phyloP scores from a whole-genome alignment of 2,113 vertebrate genomes.

The Etheostoma spectabile region DNA sequence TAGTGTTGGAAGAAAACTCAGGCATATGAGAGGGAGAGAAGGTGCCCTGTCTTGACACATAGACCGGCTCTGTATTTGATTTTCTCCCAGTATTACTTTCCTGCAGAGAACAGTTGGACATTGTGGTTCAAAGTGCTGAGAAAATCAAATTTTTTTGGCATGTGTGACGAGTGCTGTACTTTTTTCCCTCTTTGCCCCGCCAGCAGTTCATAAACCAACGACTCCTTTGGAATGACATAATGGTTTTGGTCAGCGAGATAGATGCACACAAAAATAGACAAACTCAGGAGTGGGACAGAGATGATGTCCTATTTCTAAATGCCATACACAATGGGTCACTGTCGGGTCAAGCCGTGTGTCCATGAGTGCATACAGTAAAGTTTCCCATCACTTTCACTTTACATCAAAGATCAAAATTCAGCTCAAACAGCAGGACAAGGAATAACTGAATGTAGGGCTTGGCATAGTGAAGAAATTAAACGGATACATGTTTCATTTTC shows the following conservation, averaged over 20 bases:
- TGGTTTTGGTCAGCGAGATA: conserved; percentile 22
- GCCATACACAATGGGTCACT: neutral
- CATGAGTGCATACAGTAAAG: neutral
- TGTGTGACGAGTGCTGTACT: neutral
- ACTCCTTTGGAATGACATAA: conserved; percentile 16
- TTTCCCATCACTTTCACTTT: conserved; percentile 9
- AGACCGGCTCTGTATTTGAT: conserved; percentile 10
- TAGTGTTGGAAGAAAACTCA: neutral
- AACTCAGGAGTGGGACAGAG: conserved; percentile 10
- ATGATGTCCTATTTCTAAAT: conserved; percentile 10
- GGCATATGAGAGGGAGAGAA: neutral
- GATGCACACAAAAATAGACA: conserved; percentile 5
- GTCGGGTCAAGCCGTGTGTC: neutral
- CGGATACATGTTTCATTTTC: too few species aligned
- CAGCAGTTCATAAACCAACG: conserved; percentile 3
- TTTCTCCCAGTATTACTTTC: conserved; percentile 34
- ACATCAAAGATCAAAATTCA: conserved; percentile 9
- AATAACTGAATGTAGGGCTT: neutral
- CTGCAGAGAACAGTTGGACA: conserved; percentile 42
- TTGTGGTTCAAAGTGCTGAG: conserved; percentile 49
- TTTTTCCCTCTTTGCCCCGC: neutral
- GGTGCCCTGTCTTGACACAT: neutral
- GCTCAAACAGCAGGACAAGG: neutral
- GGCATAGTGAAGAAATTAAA: neutral
- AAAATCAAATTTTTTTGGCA: conserved; percentile 23